phyloP scores from a whole-genome alignment of 2,888 invertebrate genomes.

The Stenolophus ochropezus region DNA sequence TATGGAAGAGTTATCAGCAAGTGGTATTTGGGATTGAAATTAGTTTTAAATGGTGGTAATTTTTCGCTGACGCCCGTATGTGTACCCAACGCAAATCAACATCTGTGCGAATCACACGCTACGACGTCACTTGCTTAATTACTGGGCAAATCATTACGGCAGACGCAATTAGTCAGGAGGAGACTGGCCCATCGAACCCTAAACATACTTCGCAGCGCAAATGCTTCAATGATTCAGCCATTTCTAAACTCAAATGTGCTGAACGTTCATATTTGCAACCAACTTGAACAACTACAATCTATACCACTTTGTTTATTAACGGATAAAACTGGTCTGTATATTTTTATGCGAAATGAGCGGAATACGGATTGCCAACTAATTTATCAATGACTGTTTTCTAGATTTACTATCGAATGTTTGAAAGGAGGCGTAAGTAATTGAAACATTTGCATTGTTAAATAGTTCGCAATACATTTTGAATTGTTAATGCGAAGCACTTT shows the following conservation, averaged over 20 bases:
- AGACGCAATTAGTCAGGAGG: conserved; percentile 42
- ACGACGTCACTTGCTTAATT: conserved; percentile 47
- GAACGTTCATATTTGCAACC: background rate
- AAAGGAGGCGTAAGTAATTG: background rate
- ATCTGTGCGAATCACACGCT: conserved; percentile 40
- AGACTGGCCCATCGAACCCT: conserved; percentile 34
- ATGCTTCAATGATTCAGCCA: background rate
- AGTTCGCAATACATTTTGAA: background rate
- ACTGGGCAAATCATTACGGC: conserved; percentile 46
- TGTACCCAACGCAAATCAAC: conserved; percentile 35
- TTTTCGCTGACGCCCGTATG: conserved; percentile 21
- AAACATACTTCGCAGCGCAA: background rate
- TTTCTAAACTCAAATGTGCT: conserved; percentile 2
- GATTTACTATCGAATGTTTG: conserved; percentile 2
- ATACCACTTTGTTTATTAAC: background rate
- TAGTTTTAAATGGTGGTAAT: conserved; percentile 10
- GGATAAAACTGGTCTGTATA: background rate
- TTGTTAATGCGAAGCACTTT: background rate
- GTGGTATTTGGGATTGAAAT: background rate
- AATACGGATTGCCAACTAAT: background rate
- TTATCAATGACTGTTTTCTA: background rate
- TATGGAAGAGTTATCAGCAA: background rate
- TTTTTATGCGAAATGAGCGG: background rate
- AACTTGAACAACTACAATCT: background rate
- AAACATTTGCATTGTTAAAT: background rate